A percentile compares a stretch with the other conserved stretches of the same genome.
Conservation (phyloP, 2,113 vertebrate species). For the Prunella himalayana region DNA sequence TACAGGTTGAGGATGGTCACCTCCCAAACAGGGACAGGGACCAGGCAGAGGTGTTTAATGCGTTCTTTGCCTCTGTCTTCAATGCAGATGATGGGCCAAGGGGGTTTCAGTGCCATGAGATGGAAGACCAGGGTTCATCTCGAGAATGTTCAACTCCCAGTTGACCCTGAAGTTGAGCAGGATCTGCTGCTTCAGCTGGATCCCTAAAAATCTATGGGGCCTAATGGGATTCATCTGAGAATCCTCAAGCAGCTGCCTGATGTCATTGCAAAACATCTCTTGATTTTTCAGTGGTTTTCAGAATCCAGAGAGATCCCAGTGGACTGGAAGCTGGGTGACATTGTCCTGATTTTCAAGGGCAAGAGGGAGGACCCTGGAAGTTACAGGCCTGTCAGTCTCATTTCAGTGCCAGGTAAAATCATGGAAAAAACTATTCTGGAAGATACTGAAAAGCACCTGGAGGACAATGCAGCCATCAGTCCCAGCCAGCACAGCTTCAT, state of each 20-base stretch:
- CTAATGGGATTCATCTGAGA: not conserved
- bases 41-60: not conserved
- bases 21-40: not conserved
- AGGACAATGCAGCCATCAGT: not conserved
- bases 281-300: not conserved
- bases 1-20: not conserved
- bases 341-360: not conserved
- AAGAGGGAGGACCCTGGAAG: not conserved
- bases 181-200: not conserved
- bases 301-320: not conserved
- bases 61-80: not conserved
- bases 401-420: not conserved
- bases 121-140: not conserved
- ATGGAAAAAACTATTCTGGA: not conserved
- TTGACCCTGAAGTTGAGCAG: not conserved
- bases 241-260: not conserved
- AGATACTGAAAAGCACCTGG: not conserved
- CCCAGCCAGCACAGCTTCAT: not conserved
- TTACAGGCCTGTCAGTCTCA: not conserved
- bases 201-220: not conserved
- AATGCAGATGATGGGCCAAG: not conserved
- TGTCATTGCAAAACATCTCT: not conserved
- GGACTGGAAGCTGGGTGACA: not conserved
- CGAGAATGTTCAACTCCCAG: not conserved
- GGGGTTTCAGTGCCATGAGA: not conserved